Evolutionary conservation across 2,888 invertebrate species (phyloP).

Genomic region (Steinernema scapterisci): DNA sequence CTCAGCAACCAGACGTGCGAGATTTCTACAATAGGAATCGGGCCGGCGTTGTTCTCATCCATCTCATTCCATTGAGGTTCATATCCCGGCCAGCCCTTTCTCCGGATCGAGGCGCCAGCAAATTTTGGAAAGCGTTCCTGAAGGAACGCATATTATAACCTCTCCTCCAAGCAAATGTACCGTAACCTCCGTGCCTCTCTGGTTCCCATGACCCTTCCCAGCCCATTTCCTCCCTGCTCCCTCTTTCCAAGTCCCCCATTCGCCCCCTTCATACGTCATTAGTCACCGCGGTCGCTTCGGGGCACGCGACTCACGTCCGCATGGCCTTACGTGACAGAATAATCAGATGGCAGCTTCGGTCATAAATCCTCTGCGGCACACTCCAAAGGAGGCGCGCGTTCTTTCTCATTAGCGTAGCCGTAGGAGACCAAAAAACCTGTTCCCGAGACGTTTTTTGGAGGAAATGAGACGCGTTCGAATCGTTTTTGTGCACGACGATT

Average conservation of each 20-base stretch:
- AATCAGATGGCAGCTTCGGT: conserved; percentile 20
- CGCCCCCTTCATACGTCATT: conserved; percentile 29
- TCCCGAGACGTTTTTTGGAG: conserved; percentile 30
- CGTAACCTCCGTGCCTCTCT: too few species aligned
- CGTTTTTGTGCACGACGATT: background rate
- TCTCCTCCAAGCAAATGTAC: too few species aligned
- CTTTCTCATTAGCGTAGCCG: conserved; percentile 13
- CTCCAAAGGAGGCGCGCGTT: conserved; percentile 28
- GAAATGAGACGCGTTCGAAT: conserved; percentile 25
- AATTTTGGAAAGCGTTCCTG: too few species aligned
- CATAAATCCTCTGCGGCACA: conserved; percentile 28
- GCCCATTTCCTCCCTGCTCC: too few species aligned
- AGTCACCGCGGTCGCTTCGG: background rate
- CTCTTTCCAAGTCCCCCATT: background rate
- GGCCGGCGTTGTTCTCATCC: too few species aligned
- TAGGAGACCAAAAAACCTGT: conserved; percentile 20
- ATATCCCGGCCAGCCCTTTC: too few species aligned
- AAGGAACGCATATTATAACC: too few species aligned
- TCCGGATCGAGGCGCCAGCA: too few species aligned
- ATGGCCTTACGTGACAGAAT: conserved; percentile 27
- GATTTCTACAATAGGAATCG: too few species aligned
- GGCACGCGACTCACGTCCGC: conserved; percentile 7
- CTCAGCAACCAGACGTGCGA: too few species aligned
- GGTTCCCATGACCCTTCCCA: too few species aligned
- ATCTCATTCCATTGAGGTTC: too few species aligned